Evolutionary conservation across 2,888 invertebrate genomes (phyloP), one percentile per base, ranked within the genome.

Genomic region (Plebejus melissa): DNA sequence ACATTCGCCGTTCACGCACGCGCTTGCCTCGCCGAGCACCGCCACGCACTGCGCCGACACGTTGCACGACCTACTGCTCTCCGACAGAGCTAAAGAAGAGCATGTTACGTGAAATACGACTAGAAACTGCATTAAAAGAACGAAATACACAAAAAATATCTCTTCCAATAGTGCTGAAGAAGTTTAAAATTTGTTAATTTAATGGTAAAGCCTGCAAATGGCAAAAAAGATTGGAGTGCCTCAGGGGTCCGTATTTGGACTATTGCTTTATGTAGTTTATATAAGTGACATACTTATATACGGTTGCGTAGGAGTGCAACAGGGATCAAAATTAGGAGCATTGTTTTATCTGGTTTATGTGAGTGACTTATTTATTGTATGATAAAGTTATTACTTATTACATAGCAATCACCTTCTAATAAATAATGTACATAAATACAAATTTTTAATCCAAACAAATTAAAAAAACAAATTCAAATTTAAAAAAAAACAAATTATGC

Each of bases 21-120:
- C 22, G 5, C 86, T 80, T 0, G 82, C 76, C 0, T 75, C 79
- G 0, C 91, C 91, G 3, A 92, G 54, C 0, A 80, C 50, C 0
- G 76, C 76, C 0, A 69, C 41, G 74, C 93, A 94, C 74, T 94
- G 93, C 0, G 80, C 80, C 0, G 83, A 76, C 1, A 88, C 82
- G 2, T 81, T 79, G 77, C 92, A 90, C 0, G 70, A 4, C 0
- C 80, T 75, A 0, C 79, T 80, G 76, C 78, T 78, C 0, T 83
- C 86, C 0, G 79, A 57, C 0, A 83, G 82, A 28, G 76, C 87
- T 86, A 81, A 2, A 76, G 79, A 74, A 76, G 22, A 58, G 1
- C 22, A 32, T 69, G 7, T 41, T 9, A 41, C 41, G 46, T 46
- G 46, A 46, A 46, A 9, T 46, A 46, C 46, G 9, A 22, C 22